Conservation (phyloP, 30 jellyfish, hydroid and myxozoan genomes). For the Pseudorhiza aurosa region DNA sequence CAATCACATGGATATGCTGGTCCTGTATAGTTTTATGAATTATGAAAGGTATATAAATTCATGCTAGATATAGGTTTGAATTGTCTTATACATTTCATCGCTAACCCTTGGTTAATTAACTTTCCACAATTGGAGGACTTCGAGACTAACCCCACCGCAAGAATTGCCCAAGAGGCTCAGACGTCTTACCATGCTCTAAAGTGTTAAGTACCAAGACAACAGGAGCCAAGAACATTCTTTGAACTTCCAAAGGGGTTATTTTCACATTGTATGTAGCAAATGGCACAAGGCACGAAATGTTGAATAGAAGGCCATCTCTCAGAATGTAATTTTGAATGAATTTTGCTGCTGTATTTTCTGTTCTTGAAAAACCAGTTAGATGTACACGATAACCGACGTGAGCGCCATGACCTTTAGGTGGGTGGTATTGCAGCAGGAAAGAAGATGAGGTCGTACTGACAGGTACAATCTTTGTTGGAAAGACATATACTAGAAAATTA, state of each 20-base stretch:
- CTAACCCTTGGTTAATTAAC: too few relatives aligned
- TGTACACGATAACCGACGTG: constrained; percentile 1
- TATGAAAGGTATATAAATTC: too few relatives aligned
- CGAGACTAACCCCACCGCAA: too few relatives aligned
- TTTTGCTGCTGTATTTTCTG: neutral
- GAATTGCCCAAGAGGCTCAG: too few relatives aligned
- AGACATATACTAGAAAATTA: neutral
- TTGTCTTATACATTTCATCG: too few relatives aligned
- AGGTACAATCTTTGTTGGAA: neutral
- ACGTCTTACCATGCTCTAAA: constrained; percentile 10
- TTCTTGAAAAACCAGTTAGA: neutral
- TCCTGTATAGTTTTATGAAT: too few relatives aligned
- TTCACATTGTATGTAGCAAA: neutral
- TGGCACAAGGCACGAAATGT: neutral
- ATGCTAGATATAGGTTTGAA: too few relatives aligned
- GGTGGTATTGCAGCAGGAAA: neutral
- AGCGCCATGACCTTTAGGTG: constrained; percentile 21
- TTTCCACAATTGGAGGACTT: too few relatives aligned
- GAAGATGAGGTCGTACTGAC: constrained; percentile 1
- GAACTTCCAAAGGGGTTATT: constrained; percentile 36
- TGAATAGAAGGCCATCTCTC: constrained; percentile 20
- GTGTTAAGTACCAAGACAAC: neutral
- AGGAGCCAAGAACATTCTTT: neutral
- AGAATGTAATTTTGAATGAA: neutral
- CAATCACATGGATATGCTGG: too few relatives aligned